Evolutionary conservation across 2,888 invertebrate species (phyloP).

Genomic region (Phyto melanocephala): DNA sequence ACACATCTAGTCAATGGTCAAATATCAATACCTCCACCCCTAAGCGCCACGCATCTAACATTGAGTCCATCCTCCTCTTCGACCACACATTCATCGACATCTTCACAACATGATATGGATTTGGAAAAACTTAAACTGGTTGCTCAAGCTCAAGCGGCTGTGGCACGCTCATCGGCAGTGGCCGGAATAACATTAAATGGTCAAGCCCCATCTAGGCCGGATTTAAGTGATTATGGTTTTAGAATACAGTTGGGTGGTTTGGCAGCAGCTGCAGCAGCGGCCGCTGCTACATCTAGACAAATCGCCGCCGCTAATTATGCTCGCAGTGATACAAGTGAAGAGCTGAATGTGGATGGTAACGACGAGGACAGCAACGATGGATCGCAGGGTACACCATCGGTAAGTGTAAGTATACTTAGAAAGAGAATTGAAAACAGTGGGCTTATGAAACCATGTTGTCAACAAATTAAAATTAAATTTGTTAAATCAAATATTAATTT

Average conservation of each 20-base stretch:
- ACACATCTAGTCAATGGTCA: constrained; percentile 47
- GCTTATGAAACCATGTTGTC: no score
- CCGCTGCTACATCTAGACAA: constrained; percentile 76
- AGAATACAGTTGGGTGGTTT: constrained; percentile 79
- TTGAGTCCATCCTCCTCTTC: constrained; percentile 64
- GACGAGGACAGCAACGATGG: constrained; percentile 79
- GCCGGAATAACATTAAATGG: constrained; percentile 60
- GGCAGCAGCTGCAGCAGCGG: constrained; percentile 77
- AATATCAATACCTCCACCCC: constrained; percentile 46
- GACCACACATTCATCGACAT: constrained; percentile 57
- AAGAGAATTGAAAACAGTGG: no score
- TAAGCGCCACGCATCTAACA: constrained; percentile 49
- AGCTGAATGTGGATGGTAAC: constrained; percentile 79
- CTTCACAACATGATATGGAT: constrained; percentile 73
- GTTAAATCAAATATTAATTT: no score
- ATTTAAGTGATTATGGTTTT: constrained; percentile 79
- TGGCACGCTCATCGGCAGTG: constrained; percentile 68
- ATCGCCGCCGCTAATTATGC: constrained; percentile 77
- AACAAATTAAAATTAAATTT: no score
- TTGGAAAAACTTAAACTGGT: constrained; percentile 78
- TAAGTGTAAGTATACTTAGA: constrained; percentile 69
- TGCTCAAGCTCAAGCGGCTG: constrained; percentile 73
- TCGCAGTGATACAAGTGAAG: constrained; percentile 79
- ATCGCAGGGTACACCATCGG: constrained; percentile 78
- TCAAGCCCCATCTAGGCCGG: constrained; percentile 70